Percentiles rank a stretch among this genome's conserved stretches.
Evolutionary conservation across 1,140 invertebrate species (phyloP).

Genomic region (Bombus soroeensis): DNA sequence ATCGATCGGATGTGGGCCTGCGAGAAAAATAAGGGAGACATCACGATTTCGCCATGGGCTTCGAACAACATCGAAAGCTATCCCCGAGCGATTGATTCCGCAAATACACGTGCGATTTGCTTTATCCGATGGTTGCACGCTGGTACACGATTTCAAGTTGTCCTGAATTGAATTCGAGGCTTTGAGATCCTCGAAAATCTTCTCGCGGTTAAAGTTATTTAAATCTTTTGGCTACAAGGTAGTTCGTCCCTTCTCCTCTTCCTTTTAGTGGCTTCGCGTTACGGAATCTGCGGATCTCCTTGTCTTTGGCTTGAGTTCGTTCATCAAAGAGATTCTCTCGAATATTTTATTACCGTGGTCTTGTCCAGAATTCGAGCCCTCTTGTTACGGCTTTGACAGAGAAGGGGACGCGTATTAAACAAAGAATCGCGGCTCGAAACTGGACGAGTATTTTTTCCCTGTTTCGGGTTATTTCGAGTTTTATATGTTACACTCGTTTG

Average conservation of each 20-base stretch:
- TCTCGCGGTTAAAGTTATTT: background rate
- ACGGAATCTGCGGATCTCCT: background rate
- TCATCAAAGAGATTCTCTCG: background rate
- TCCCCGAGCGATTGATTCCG: background rate
- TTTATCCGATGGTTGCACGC: background rate
- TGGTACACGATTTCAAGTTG: background rate
- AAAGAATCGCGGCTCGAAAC: background rate
- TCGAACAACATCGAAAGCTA: background rate
- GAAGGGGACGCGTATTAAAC: background rate
- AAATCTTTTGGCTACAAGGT: background rate
- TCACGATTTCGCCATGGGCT: background rate
- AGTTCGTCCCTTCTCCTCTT: too few relatives aligned
- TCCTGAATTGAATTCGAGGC: background rate
- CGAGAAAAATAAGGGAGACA: slow-evolving; percentile 19
- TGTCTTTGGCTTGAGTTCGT: background rate
- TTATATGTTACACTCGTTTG: too few relatives aligned
- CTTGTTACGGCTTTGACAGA: background rate
- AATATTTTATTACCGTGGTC: background rate
- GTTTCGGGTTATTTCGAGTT: background rate
- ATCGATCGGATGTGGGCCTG: slow-evolving; percentile 78
- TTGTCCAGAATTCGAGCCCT: background rate
- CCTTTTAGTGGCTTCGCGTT: background rate
- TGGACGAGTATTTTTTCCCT: background rate
- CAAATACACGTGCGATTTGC: background rate
- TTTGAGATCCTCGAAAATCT: background rate